Base-by-base conservation (phyloP, 92 coral and sea anemone species). In the Porites divaricata region DNA sequence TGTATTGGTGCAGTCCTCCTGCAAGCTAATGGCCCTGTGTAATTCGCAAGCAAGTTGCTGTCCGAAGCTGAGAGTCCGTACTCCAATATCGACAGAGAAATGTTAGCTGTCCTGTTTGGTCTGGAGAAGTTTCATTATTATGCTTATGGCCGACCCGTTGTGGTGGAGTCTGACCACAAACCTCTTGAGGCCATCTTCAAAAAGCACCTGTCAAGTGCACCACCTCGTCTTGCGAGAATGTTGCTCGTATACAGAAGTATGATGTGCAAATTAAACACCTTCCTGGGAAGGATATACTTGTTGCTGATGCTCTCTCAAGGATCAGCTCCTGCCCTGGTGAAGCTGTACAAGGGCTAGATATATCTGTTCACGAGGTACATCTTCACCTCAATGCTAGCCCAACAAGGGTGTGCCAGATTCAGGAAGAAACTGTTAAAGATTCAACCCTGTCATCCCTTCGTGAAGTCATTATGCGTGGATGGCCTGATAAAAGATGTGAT, bases 1-100 rank as follows among this genome's bases (percentile, higher is more conserved):
- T 91, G 93, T 64, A 76, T 92, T 9, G 90, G 90, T 22, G 93
- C 90, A 9, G 70, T 83, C 56, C 90, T 90, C 72, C 58, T 91
- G 50, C 94, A 87, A 75, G 91, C 83, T 17, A 78, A 79, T 8
- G 91, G 91, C 75, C 95, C 90, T 74, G 91, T 92, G n/a, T 88
- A 83, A 53, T 92, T 78, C 75, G 45, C 78, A 21, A 92, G 91
- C 79, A 92, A 87, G 77, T 35, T 35, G 45, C 4, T 35, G 83
- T 82, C 95, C 11, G 85, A 85, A 58, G 77, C 86, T 17, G 91
- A 91, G 65, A 79, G 75, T 16, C 84, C 84, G 25, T 93, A 91
- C 81, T 88, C 90, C 66, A 91, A 89, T 66, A 93, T 88, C n/a
- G 93, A 93, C 78, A 83, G 89, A 35, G 64, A 63, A 88, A 91